phyloP scores from a whole-genome alignment of 2,113 vertebrate species.

The Cephalopterus ornatus region DNA sequence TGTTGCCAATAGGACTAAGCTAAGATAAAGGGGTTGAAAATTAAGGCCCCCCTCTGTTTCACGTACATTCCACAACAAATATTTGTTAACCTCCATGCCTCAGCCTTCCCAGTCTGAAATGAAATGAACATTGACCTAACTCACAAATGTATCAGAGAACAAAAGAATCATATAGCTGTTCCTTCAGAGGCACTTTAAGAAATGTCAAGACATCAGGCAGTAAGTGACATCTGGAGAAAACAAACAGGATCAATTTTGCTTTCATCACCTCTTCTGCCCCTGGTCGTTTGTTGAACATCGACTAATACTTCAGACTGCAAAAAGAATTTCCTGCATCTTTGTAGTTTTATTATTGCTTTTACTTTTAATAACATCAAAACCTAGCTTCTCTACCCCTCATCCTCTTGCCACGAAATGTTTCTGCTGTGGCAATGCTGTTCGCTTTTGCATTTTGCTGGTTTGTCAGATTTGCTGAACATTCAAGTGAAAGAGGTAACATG shows the following conservation, averaged over 20 bases:
- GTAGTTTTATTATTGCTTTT: background rate
- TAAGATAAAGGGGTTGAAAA: background rate
- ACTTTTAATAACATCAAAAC: background rate
- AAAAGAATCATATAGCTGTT: background rate
- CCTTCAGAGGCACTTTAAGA: background rate
- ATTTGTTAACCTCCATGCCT: background rate
- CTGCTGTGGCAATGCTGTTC: background rate
- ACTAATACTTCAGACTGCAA: background rate
- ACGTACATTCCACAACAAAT: background rate
- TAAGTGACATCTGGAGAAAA: conserved; percentile 12
- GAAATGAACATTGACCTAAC: background rate
- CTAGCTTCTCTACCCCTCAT: background rate
- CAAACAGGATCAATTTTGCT: background rate
- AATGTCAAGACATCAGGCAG: background rate
- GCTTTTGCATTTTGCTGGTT: background rate
- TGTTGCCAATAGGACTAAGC: background rate
- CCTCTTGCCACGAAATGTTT: background rate
- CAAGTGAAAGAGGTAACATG: conserved; percentile 1
- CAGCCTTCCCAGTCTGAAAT: background rate
- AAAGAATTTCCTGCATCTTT: background rate
- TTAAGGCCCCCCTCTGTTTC: background rate
- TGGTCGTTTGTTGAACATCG: background rate
- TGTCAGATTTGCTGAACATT: background rate
- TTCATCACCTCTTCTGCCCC: background rate
- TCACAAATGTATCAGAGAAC: background rate